Evolutionary conservation across 2,113 vertebrate species (phyloP).

Genomic region (Pholis gunnellus): DNA sequence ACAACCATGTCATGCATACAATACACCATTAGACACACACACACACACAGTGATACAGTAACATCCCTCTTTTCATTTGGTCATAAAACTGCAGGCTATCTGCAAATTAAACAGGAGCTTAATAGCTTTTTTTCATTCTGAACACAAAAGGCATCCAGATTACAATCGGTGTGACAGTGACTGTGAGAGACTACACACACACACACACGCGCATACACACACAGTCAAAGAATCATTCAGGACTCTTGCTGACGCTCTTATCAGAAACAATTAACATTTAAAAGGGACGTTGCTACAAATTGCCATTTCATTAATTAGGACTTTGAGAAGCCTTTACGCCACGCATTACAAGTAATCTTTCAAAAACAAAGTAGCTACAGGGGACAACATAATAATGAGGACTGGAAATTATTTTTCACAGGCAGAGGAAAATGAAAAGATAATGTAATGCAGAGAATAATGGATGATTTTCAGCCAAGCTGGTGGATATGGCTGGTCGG

Average conservation of each 20-base stretch:
- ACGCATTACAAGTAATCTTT: constrained; percentile 63
- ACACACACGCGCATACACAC: not conserved
- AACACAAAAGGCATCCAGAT: constrained; percentile 47
- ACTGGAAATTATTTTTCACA: constrained; percentile 65
- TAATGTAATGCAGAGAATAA: constrained; percentile 62
- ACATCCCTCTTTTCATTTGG: not conserved
- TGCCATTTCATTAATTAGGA: constrained; percentile 66
- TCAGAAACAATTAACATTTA: constrained; percentile 72
- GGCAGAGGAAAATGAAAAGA: constrained; percentile 53
- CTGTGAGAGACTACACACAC: not conserved
- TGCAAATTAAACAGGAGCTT: constrained; percentile 24
- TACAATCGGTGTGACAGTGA: constrained; percentile 36
- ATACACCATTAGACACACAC: not conserved
- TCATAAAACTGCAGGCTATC: constrained; percentile 8
- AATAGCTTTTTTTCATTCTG: not conserved
- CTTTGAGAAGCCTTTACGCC: constrained; percentile 26
- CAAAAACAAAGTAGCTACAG: constrained; percentile 59
- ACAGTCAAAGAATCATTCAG: constrained; percentile 33
- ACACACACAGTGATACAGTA: not conserved
- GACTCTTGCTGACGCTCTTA: constrained; percentile 59
- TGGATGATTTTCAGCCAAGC: constrained; percentile 39
- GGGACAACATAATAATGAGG: constrained; percentile 65
- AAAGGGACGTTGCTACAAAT: constrained; percentile 56
- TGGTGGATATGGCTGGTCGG: not conserved
- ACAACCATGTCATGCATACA: constrained; percentile 5